A percentile compares a stretch with the other conserved stretches of the same genome.
phyloP scores from a whole-genome alignment of 1,140 invertebrate genomes.

The Lerema accius region DNA sequence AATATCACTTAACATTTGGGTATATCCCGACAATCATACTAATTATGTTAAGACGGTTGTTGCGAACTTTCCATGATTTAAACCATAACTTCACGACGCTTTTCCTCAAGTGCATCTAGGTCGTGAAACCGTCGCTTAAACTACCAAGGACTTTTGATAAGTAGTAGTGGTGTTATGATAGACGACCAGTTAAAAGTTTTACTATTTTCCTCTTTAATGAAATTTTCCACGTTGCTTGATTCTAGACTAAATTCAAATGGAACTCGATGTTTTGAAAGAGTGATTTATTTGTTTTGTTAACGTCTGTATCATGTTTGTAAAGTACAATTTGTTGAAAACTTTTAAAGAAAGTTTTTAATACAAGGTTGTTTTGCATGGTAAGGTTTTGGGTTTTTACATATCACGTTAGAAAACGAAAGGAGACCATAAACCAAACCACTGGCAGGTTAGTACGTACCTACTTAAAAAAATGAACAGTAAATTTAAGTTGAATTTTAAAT shows the following conservation, averaged over 20 bases:
- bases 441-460: no score
- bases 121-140: constrained; percentile 31
- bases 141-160: constrained; percentile 19
- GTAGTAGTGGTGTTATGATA: constrained; percentile 28
- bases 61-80: constrained; percentile 46
- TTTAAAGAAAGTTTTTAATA: no score
- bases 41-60: constrained; percentile 14
- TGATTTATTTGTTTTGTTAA: not conserved
- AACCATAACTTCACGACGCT: constrained; percentile 40
- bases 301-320: no score
- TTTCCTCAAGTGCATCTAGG: constrained; percentile 35
- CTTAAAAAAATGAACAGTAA: no score
- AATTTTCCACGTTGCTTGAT: not conserved
- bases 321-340: no score
- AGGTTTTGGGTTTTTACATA: no score
- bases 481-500: no score
- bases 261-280: not conserved
- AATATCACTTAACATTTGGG: no score
- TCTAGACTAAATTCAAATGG: not conserved
- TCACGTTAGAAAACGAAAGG: no score
- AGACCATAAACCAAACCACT: no score
- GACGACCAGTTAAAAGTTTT: constrained; percentile 5
- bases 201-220: not conserved
- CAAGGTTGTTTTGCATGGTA: no score
- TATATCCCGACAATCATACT: no score